Base-by-base conservation (phyloP, 2,797 vertebrate species). In the Leuciscus waleckii region DNA sequence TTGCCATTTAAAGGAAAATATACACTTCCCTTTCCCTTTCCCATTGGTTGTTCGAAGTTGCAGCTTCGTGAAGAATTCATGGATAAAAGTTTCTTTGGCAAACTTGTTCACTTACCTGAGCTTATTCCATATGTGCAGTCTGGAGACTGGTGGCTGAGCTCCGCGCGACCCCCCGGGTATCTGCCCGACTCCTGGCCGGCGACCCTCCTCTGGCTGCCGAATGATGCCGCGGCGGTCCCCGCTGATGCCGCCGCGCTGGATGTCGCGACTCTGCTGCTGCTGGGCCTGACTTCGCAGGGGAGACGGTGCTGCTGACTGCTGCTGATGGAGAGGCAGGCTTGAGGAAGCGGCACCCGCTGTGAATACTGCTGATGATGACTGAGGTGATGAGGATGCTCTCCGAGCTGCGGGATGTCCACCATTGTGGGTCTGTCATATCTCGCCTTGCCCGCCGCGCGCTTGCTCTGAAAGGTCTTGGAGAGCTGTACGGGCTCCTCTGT, bases 351-450 rank as follows among this genome's bases (percentile, higher is more conserved):
- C 75, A 86, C 91, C 71, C 85, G 87, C 83, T 67, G 93, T 77
- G 94, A 95, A 35, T 95, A 94, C 86, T 94, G 95, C 86, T 94
- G 95, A 85, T 94, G 95, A 85, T 94, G 94, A 88, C 92, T 93
- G 82, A 93, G 92, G 51, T 93, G 92, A 82, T 95, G 94, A 86
- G 90, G 92, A 89, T 94, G 95, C 85, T 95, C 94, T 89, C 95
- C 95, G 78, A 96, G 95, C 91, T 95, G 95, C 87, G 97, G 97
- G 92, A 96, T 94, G 93, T 98, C 97, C 91, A 96, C 94, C 95
- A 96, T 95, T 81, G 96, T 95, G 93, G 96, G 96, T 95, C 97
- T 93, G 92, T 98, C 97, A 91, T 96, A 96, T 93, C 97, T 97
- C 91, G 93, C 87, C 95, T 94, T 97, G 90, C 92, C 94, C 90